Evolutionary conservation across 2,797 vertebrate species (phyloP), one percentile per base, ranked within the genome.

Genomic region (Florisuga fusca): DNA sequence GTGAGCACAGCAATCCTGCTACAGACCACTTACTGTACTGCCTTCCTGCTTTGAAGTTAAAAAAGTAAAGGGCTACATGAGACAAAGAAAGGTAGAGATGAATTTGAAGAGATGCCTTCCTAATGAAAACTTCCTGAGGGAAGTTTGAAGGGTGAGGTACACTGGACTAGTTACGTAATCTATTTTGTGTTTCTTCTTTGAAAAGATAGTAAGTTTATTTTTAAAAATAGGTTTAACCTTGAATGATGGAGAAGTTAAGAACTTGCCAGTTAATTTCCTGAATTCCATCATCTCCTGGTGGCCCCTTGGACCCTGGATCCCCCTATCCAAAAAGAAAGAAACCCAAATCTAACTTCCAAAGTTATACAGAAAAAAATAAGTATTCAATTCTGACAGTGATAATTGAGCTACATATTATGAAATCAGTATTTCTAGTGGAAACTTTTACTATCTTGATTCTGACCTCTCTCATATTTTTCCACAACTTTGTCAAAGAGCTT

Each of bases 281-380:
- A n/a, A n/a, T n/a, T 89, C 98, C 99, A 76, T 97, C 72, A 36
- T 96, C 85, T 96, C 99, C 99, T 0, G 97, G 64, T 36, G 97
- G 82, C 34, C 98, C 98, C 11, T 26, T 87, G 29, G 95, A 93
- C 68, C 99, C 99, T 53, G 90, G 95, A 27, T 99, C 98, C 33
- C 98, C 99, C 99, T 99, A 95, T 33, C 48, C 27, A 91, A 84
- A 95, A 58, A 84, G 12, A 88, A 84, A 89, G 2, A 88, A 46
- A 86, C 12, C 19, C 51, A 63, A 69, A 62, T n/a, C n/a, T 36
- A 71, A 31, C 55, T 78, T 77, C 4, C 0, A 1, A 77, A 77
- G 19, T 80, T 68, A 82, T 53, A 34, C 8, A 51, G 51, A 43
- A 51, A 68, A 90, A 10, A 78, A 54, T 7, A 57, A 51, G 6